Conservation (phyloP, 1,140 invertebrate species). For the Lineus longissimus region DNA sequence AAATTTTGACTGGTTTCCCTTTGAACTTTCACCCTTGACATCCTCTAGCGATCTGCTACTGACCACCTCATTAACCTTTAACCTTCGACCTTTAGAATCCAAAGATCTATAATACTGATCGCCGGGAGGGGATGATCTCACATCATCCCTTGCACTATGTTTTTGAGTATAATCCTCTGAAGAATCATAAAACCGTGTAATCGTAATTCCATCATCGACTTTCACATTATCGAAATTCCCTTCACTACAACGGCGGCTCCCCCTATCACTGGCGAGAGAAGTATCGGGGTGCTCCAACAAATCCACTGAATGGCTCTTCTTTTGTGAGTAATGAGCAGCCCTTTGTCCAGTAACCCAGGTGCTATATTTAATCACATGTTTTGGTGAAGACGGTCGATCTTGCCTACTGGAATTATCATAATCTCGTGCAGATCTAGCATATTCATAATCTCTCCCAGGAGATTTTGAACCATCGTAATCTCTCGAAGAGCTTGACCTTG, state of each 20-base stretch:
- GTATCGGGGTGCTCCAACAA: not conserved
- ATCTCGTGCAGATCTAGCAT: too few species aligned
- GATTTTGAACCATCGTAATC: not conserved
- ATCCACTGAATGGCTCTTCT: slow-evolving; percentile 2
- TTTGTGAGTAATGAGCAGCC: not conserved
- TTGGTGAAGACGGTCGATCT: not conserved
- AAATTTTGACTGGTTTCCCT: not conserved
- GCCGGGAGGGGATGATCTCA: not conserved
- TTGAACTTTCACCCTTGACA: not conserved
- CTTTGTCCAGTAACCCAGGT: not conserved
- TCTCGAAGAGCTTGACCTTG: too few species aligned
- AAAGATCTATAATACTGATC: slow-evolving; percentile 2
- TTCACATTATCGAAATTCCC: not conserved
- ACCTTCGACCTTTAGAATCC: not conserved
- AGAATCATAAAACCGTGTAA: too few species aligned
- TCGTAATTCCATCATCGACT: not conserved
- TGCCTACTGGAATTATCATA: too few species aligned
- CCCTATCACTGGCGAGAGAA: not conserved
- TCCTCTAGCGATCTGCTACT: slow-evolving; percentile 6
- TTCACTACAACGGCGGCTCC: not conserved
- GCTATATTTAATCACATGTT: not conserved
- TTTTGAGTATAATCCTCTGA: too few species aligned
- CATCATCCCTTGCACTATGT: not conserved
- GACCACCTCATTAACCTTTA: not conserved
- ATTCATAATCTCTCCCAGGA: not conserved